Conservation (phyloP, 1,140 invertebrate species). For the Phocides pigmalion region DNA sequence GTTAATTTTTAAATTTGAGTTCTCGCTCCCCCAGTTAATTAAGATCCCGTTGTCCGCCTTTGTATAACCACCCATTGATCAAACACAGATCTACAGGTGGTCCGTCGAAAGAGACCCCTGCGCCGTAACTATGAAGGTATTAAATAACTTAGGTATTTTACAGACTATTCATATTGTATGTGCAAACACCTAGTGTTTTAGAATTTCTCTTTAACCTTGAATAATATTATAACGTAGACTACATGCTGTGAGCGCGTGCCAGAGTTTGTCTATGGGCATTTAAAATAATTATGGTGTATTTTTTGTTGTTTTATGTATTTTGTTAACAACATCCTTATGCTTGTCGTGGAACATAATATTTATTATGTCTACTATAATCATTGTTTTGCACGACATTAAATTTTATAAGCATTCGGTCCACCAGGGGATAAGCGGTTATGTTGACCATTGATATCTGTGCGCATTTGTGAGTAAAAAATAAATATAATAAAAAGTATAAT, state of each 20-base stretch:
- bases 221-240: slow-evolving; percentile 1
- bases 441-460: no score
- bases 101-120: not conserved
- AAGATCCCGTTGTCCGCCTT: not conserved
- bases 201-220: no score
- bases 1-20: no score
- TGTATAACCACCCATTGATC: slow-evolving; percentile 9
- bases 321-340: no score
- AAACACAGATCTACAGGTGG: slow-evolving; percentile 10
- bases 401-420: no score
- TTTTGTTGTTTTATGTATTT: not conserved
- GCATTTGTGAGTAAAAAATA: no score
- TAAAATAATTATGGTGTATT: not conserved
- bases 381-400: no score
- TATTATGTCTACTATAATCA: no score
- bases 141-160: not conserved
- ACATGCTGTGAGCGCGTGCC: not conserved
- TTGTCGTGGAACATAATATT: no score
- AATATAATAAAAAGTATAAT: no score
- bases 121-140: not conserved
- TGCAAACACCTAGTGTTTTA: no score
- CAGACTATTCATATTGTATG: not conserved
- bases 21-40: slow-evolving; percentile 5
- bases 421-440: no score
- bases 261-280: not conserved